A percentile compares a stretch with the other conserved stretches of the same genome.
Conservation (phyloP, 2,888 invertebrate genomes). For the Lottia scabra region DNA sequence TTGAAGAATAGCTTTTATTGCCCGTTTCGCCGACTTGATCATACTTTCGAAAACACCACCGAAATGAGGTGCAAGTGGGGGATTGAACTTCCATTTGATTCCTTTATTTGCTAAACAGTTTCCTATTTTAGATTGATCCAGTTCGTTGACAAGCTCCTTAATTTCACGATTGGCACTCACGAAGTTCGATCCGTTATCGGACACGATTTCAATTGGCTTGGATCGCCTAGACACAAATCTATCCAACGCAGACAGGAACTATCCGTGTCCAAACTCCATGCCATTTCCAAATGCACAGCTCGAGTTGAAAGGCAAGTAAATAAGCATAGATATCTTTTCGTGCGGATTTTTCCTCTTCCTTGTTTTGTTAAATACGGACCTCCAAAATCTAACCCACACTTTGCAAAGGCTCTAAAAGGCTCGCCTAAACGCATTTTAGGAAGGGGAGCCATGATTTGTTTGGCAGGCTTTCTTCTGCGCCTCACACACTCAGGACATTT, state of each 20-base stretch:
- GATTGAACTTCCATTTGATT: constrained; percentile 32
- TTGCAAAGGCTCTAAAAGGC: constrained; percentile 15
- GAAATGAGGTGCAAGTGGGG: constrained; percentile 34
- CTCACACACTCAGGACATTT: not conserved
- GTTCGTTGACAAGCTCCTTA: constrained; percentile 8
- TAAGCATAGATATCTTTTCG: constrained; percentile 28
- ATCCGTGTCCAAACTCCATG: constrained; percentile 7
- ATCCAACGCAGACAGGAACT: constrained; percentile 12
- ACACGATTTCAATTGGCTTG: constrained; percentile 11
- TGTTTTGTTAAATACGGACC: constrained; percentile 25
- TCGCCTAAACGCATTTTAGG: not conserved
- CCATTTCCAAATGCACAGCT: constrained; percentile 20
- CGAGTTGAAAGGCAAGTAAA: constrained; percentile 22
- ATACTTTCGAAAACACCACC: constrained; percentile 35
- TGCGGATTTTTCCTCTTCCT: constrained; percentile 14
- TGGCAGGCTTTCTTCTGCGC: constrained; percentile 5
- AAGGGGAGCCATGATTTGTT: not conserved
- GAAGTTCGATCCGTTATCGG: constrained; percentile 15
- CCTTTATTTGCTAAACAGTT: constrained; percentile 14
- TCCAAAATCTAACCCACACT: constrained; percentile 18
- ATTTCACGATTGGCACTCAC: constrained; percentile 13
- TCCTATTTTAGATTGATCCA: constrained; percentile 21
- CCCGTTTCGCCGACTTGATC: constrained; percentile 34
- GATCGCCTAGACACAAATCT: constrained; percentile 2
- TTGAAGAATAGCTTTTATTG: constrained; percentile 30